Percentiles rank a stretch among this genome's conserved stretches.
Conservation (phyloP, 2,797 vertebrate genomes). For the Bradypodion pumilum region DNA sequence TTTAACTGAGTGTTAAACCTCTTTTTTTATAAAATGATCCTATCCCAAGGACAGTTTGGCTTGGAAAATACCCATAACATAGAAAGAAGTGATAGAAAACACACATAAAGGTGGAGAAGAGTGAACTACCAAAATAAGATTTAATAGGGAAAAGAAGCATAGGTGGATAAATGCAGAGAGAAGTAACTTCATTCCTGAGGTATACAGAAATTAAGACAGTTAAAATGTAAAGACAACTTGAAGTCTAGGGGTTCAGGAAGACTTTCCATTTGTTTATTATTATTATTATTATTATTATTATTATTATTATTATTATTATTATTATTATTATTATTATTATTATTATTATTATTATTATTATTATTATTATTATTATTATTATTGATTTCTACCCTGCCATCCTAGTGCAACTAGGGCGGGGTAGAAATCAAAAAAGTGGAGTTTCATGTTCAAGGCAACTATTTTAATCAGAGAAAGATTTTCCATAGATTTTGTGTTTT, state of each 20-base stretch:
- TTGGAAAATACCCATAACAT: conserved; percentile 45
- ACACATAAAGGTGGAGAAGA: conserved; percentile 31
- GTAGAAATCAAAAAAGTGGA: neutral
- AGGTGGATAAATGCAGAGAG: conserved; percentile 60
- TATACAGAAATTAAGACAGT: conserved; percentile 47
- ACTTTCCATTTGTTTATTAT: conserved; percentile 10
- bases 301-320: no score
- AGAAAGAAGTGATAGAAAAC: conserved; percentile 58
- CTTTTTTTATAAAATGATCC: conserved; percentile 22
- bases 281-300: no score
- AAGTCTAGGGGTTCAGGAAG: neutral
- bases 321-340: no score
- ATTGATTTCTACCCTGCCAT: no score
- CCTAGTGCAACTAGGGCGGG: no score
- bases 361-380: no score
- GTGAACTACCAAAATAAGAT: conserved; percentile 45
- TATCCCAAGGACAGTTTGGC: conserved; percentile 11
- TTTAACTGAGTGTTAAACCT: conserved; percentile 40
- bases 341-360: no score
- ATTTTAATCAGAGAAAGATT: neutral
- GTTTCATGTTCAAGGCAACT: neutral
- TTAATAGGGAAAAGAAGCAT: conserved; percentile 48
- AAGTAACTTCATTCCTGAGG: conserved; percentile 42
- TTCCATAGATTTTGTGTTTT: neutral
- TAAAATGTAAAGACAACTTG: conserved; percentile 2